A percentile compares a stretch with the other conserved stretches of the same genome.
Evolutionary conservation across 2,113 vertebrate genomes (phyloP).

Genomic region (Cyanoderma ruficeps): DNA sequence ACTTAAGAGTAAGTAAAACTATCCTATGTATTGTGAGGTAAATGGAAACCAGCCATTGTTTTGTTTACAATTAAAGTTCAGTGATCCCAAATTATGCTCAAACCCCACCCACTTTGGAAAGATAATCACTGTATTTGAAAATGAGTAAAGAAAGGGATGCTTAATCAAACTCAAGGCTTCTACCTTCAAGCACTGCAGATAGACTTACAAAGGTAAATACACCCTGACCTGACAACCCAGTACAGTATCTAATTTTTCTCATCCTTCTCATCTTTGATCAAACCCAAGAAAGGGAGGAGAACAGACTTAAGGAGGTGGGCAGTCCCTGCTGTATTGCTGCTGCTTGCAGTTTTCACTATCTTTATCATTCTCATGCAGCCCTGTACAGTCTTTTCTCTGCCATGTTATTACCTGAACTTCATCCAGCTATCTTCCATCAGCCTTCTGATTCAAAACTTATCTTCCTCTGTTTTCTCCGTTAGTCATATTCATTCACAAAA

Average conservation of each 20-base stretch:
- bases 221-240: neutral
- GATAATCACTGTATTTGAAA: neutral
- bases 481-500: neutral
- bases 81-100: neutral
- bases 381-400: neutral
- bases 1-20: neutral
- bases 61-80: neutral
- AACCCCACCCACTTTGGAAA: neutral
- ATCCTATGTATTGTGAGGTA: neutral
- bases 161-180: neutral
- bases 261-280: neutral
- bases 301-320: neutral
- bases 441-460: neutral
- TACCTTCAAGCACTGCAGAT: neutral
- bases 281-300: neutral
- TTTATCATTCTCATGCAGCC: neutral
- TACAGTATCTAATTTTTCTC: slow-evolving; percentile 1
- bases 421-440: neutral
- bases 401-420: neutral
- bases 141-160: neutral
- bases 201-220: neutral
- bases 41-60: neutral
- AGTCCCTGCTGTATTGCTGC: neutral
- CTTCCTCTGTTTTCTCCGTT: neutral
- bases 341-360: neutral